Conservation (phyloP, 2,797 vertebrate species). For the Philypnodon macrostomus region DNA sequence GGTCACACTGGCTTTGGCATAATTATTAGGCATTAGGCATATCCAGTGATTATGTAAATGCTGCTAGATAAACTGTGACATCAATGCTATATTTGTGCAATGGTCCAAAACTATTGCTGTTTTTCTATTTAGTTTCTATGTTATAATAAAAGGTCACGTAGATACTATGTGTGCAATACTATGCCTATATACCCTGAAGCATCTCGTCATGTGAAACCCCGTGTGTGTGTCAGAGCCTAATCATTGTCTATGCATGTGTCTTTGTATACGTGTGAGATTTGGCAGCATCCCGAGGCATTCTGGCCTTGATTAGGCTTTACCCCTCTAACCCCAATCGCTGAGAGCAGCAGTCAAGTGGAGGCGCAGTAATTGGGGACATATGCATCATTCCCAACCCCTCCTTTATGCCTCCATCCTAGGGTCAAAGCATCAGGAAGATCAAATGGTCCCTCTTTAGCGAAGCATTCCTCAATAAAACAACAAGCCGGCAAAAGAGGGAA, state of each 20-base stretch:
- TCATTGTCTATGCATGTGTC: slow-evolving; percentile 36
- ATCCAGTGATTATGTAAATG: too few species aligned
- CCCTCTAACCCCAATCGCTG: slow-evolving; percentile 41
- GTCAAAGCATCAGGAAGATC: slow-evolving; percentile 69
- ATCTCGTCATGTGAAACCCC: slow-evolving; percentile 17
- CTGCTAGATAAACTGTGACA: too few species aligned
- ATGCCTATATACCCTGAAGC: too few species aligned
- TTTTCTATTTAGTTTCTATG: too few species aligned
- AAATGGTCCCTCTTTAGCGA: slow-evolving; percentile 57
- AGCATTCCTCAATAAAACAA: slow-evolving; percentile 67
- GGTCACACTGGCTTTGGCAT: too few species aligned
- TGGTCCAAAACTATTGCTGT: too few species aligned
- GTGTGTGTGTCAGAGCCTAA: slow-evolving; percentile 16
- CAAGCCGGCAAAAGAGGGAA: slow-evolving; percentile 30
- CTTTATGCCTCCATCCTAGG: slow-evolving; percentile 38
- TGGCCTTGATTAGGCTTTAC: slow-evolving; percentile 72
- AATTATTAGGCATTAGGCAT: too few species aligned
- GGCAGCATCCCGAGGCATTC: slow-evolving; percentile 46
- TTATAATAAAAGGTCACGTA: too few species aligned
- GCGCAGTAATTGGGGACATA: slow-evolving; percentile 75
- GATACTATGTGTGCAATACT: too few species aligned
- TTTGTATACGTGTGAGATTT: too few species aligned
- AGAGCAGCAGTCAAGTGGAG: slow-evolving; percentile 62
- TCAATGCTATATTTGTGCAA: too few species aligned
- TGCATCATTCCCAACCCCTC: slow-evolving; percentile 61